Conservation (phyloP, 2,888 invertebrate species). For the Andrena fulva region DNA sequence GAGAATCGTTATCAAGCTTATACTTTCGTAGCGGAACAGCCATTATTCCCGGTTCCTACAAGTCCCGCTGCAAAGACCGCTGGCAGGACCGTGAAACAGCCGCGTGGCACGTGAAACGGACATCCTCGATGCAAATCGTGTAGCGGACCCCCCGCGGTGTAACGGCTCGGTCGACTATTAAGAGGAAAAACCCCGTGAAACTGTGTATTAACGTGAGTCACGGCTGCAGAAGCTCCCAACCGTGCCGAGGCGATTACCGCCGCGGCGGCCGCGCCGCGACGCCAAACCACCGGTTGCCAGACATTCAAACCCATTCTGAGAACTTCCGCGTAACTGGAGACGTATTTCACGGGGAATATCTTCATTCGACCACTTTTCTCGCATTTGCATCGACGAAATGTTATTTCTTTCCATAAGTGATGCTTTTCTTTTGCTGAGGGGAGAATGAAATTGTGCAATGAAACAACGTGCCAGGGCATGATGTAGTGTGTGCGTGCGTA, state of each 20-base stretch:
- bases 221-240: constrained; percentile 21
- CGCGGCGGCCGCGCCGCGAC: constrained; percentile 7
- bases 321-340: constrained; percentile 19
- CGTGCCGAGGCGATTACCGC: constrained; percentile 19
- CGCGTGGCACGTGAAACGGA: constrained; percentile 61
- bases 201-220: constrained; percentile 47
- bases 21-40: constrained; percentile 24
- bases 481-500: no score
- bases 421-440: no score
- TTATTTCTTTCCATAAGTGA: background rate
- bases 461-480: no score
- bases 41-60: constrained; percentile 22
- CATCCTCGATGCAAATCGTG: constrained; percentile 65
- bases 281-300: constrained; percentile 35
- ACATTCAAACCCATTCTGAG: constrained; percentile 29
- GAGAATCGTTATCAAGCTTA: constrained; percentile 10
- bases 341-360: constrained; percentile 45
- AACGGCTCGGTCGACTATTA: constrained; percentile 42
- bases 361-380: constrained; percentile 57
- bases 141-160: constrained; percentile 45
- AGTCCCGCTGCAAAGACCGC: constrained; percentile 14
- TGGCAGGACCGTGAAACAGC: constrained; percentile 52
- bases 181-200: constrained; percentile 55
- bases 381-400: constrained; percentile 2
- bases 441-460: no score